phyloP scores from a whole-genome alignment of 2,888 invertebrate species.

The Drosophila koepferae region DNA sequence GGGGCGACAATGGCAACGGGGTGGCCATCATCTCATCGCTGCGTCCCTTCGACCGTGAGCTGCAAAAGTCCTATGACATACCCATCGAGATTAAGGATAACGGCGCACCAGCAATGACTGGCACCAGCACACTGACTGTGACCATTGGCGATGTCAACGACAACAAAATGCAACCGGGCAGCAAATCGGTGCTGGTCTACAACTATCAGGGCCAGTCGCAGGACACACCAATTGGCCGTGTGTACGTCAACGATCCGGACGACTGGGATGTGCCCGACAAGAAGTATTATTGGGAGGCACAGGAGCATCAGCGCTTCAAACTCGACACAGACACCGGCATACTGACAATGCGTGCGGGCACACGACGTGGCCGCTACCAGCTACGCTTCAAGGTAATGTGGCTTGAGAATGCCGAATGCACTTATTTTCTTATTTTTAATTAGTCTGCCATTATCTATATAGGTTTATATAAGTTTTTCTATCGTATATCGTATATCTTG shows the following conservation, averaged over 20 bases:
- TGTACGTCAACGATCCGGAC: slow-evolving; percentile 98
- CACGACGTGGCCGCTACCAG: slow-evolving; percentile 93
- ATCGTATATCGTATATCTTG: no score
- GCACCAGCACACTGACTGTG: slow-evolving; percentile 96
- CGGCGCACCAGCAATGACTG: slow-evolving; percentile 97
- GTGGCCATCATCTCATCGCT: slow-evolving; percentile 98
- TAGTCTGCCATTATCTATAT: no score
- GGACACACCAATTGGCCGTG: slow-evolving; percentile 95
- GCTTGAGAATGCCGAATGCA: neutral
- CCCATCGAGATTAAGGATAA: slow-evolving; percentile 99
- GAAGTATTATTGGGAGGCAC: slow-evolving; percentile 96
- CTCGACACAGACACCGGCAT: slow-evolving; percentile 96
- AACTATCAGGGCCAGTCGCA: slow-evolving; percentile 96
- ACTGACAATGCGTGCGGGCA: slow-evolving; percentile 97
- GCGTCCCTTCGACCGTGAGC: slow-evolving; percentile 96
- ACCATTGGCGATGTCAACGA: slow-evolving; percentile 99
- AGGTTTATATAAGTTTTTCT: no score
- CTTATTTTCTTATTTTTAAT: no score
- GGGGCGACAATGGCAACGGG: slow-evolving; percentile 98
- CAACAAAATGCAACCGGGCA: slow-evolving; percentile 98
- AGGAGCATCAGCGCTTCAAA: slow-evolving; percentile 94
- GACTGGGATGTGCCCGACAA: slow-evolving; percentile 99
- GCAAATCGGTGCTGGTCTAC: slow-evolving; percentile 98
- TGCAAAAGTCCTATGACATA: slow-evolving; percentile 96
- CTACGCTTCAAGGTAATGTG: slow-evolving; percentile 88